These are phyloP conservation scores for Poecilia picta DNA, from an alignment of 2,797 vertebrate species.

Conservation along the genomic window DNA sequence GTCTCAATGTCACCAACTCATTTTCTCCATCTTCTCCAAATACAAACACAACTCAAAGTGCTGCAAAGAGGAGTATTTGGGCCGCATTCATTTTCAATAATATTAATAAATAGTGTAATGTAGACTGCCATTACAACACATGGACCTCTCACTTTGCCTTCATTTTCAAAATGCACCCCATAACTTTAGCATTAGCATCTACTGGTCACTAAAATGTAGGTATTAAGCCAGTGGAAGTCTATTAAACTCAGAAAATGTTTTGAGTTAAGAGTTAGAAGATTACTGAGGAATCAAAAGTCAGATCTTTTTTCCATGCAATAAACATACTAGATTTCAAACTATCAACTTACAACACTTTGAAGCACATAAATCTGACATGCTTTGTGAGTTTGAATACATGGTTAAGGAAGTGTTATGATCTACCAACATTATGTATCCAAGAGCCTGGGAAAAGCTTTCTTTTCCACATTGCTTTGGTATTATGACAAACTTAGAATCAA, in stretches of 20 bases:
- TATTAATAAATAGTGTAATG: neutral
- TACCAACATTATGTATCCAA: neutral
- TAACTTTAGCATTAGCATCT: neutral
- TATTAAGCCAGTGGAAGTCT: neutral
- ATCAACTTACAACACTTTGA: neutral
- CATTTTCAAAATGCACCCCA: neutral
- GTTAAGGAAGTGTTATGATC: neutral
- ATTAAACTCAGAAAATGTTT: neutral
- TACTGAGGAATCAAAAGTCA: neutral
- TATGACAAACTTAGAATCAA: neutral
- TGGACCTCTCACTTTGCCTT: neutral
- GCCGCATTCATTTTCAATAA: neutral
- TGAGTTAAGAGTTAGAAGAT: neutral
- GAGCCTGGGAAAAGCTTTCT: neutral
- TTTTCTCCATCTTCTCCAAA: neutral
- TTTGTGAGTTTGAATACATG: neutral
- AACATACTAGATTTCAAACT: neutral
- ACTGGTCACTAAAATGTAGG: neutral
- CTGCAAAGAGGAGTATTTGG: neutral
- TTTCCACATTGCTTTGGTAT: neutral
- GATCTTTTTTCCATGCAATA: neutral
- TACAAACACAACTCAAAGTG: neutral
- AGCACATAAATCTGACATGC: neutral
- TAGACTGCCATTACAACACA: neutral
- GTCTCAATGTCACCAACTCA: neutral